phyloP scores from a whole-genome alignment of 2,113 vertebrate species.

The Vombatus ursinus region DNA sequence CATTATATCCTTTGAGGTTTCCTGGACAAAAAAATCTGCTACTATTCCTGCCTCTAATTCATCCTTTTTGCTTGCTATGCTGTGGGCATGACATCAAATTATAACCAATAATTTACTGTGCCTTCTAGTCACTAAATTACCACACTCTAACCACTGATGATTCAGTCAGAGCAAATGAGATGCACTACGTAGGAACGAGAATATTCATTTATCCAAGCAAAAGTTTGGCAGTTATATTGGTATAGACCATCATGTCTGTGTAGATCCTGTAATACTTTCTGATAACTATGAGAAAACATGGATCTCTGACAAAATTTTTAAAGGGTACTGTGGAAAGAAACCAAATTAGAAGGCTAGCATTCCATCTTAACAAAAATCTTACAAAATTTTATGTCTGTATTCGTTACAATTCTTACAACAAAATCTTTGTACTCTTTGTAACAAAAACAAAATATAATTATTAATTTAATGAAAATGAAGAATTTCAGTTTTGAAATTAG shows the following conservation, averaged over 20 bases:
- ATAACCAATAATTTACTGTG: constrained; percentile 81
- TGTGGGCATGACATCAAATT: constrained; percentile 80
- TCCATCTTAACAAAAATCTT: neutral
- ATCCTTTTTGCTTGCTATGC: constrained; percentile 76
- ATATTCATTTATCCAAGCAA: constrained; percentile 55
- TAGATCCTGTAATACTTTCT: neutral
- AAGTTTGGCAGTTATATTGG: constrained; percentile 27
- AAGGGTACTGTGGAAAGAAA: neutral
- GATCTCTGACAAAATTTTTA: neutral
- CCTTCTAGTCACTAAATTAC: constrained; percentile 80
- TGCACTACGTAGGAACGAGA: constrained; percentile 35
- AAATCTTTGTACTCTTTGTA: neutral
- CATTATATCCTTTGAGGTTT: constrained; percentile 83
- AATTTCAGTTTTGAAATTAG: neutral
- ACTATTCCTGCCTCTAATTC: constrained; percentile 84
- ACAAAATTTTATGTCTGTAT: neutral
- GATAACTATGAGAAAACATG: neutral
- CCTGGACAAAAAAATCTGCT: constrained; percentile 73
- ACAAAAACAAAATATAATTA: neutral
- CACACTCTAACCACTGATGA: constrained; percentile 72
- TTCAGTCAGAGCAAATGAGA: constrained; percentile 43
- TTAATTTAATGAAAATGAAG: neutral
- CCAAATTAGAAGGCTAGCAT: neutral
- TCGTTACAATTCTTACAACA: neutral
- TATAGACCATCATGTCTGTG: neutral